Percentiles rank a stretch among this genome's conserved stretches.
These are phyloP conservation scores for Drosophila truncata DNA, from an alignment of 1,140 invertebrate species.

Conservation along the genomic window DNA sequence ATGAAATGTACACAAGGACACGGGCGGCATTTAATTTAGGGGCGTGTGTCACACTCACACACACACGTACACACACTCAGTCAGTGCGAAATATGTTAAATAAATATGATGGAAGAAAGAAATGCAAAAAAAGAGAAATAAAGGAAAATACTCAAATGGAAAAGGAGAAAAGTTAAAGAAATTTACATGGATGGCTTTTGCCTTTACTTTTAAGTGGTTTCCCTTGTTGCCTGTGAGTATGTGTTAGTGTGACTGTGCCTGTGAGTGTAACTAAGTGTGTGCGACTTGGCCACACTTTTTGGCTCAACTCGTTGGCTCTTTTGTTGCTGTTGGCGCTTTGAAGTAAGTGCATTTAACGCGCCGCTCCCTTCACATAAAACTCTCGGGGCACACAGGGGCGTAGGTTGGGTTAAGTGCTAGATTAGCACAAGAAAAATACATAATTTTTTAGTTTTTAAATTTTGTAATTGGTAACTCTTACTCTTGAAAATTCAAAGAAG, in stretches of 20 bases:
- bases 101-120: slow-evolving; percentile 58
- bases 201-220: slow-evolving; percentile 76
- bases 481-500: too few species aligned
- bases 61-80: slow-evolving; percentile 18
- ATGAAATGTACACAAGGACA: slow-evolving; percentile 68
- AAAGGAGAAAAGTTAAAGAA: slow-evolving; percentile 67
- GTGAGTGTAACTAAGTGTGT: slow-evolving; percentile 52
- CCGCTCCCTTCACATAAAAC: slow-evolving; percentile 24
- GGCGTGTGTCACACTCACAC: slow-evolving; percentile 44
- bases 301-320: slow-evolving; percentile 66
- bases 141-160: slow-evolving; percentile 22
- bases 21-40: slow-evolving; percentile 68
- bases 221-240: slow-evolving; percentile 59
- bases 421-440: background rate
- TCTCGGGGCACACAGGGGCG: background rate
- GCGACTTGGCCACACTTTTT: slow-evolving; percentile 68
- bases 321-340: slow-evolving; percentile 69
- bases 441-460: background rate
- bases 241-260: slow-evolving; percentile 30
- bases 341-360: slow-evolving; percentile 76
- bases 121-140: slow-evolving; percentile 5
- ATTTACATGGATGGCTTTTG: slow-evolving; percentile 73
- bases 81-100: slow-evolving; percentile 69
- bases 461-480: too few species aligned
- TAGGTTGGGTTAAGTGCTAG: background rate